Percentiles rank a stretch among this genome's conserved stretches.
Conservation (phyloP, 1,140 invertebrate species). For the Mizuhopecten yessoensis region DNA sequence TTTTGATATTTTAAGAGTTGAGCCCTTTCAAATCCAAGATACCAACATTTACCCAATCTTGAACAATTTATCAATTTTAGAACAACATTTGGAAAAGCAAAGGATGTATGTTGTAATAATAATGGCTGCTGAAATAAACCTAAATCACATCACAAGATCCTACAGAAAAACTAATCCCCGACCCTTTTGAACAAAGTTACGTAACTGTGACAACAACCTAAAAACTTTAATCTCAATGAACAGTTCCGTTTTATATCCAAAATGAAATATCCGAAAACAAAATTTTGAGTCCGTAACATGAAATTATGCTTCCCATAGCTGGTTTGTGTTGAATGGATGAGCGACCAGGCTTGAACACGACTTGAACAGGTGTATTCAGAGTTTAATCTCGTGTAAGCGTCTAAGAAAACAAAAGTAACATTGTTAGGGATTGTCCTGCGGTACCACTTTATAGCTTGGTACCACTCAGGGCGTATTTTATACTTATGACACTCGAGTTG, state of each 20-base stretch:
- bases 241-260: neutral
- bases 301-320: conserved; percentile 4
- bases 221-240: neutral
- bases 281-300: neutral
- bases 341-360: neutral
- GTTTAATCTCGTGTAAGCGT: conserved; percentile 3
- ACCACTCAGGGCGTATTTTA: neutral
- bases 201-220: neutral
- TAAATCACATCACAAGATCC: neutral
- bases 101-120: neutral
- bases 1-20: neutral
- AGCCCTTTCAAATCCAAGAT: neutral
- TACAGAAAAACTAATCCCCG: neutral
- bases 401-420: conserved; percentile 29
- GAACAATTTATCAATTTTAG: neutral
- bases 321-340: neutral
- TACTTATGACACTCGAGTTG: conserved; percentile 14
- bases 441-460: neutral
- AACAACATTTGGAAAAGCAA: neutral
- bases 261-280: neutral
- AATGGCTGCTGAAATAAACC: neutral
- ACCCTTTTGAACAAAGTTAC: neutral
- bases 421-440: neutral
- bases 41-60: neutral
- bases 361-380: conserved; percentile 20